Conservation (phyloP, 2,113 vertebrate genomes). For the Triplophysa rosa region DNA sequence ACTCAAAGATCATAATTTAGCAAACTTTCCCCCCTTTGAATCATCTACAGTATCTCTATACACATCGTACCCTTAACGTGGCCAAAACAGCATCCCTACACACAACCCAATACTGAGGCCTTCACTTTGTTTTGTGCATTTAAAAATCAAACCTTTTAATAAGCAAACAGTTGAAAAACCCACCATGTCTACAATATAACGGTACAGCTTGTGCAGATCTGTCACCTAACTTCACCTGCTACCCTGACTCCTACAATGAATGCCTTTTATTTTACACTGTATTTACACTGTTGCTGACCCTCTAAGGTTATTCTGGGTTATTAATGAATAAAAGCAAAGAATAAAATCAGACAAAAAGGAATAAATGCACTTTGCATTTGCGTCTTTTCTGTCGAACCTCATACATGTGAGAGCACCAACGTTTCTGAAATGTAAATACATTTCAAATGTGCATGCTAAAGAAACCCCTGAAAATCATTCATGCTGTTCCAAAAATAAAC, state of each 20-base stretch:
- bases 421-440: too few relatives aligned
- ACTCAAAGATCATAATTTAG: too few relatives aligned
- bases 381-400: not conserved
- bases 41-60: not conserved
- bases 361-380: not conserved
- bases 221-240: slow-evolving; percentile 64
- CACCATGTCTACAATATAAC: slow-evolving; percentile 1
- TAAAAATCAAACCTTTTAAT: slow-evolving; percentile 2
- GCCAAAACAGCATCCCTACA: slow-evolving; percentile 1
- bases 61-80: slow-evolving; percentile 10
- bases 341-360: not conserved
- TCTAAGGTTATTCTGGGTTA: not conserved
- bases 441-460: not conserved
- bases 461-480: not conserved
- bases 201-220: slow-evolving; percentile 19
- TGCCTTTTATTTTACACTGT: not conserved
- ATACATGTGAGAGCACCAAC: not conserved
- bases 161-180: slow-evolving; percentile 16
- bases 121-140: slow-evolving; percentile 10
- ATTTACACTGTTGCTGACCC: not conserved
- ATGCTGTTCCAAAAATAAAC: not conserved
- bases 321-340: not conserved
- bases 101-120: slow-evolving; percentile 5
- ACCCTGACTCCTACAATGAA: slow-evolving; percentile 28
- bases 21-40: not conserved